Conservation (phyloP, 1,140 invertebrate genomes). For the roundworm (Caenorhabditis elegans) region WBcel235 BX284605.5:9775501-9776000, state of each 20-base stretch:
- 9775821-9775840: neutral
- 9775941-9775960: too few relatives aligned
- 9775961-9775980: too few relatives aligned
- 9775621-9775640: constrained; percentile 40
- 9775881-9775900: constrained; percentile 21
- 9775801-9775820: neutral
- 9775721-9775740: neutral
- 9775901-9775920: neutral
- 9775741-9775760: neutral
- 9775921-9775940: neutral
- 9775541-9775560: constrained; percentile 43
- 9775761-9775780: neutral
- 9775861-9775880: neutral
- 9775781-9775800: constrained; percentile 28
- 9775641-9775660: constrained; percentile 41
- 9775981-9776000: too few relatives aligned
- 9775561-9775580: constrained; percentile 46
- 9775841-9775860: neutral
- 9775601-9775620: constrained; percentile 31
- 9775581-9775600: constrained; percentile 42
- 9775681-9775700: neutral
- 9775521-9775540: constrained; percentile 43
- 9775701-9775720: neutral
- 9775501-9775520: constrained; percentile 8
- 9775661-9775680: constrained; percentile 30